Conservation (phyloP, 2,797 vertebrate species). For the Gephyroberyx darwinii region DNA sequence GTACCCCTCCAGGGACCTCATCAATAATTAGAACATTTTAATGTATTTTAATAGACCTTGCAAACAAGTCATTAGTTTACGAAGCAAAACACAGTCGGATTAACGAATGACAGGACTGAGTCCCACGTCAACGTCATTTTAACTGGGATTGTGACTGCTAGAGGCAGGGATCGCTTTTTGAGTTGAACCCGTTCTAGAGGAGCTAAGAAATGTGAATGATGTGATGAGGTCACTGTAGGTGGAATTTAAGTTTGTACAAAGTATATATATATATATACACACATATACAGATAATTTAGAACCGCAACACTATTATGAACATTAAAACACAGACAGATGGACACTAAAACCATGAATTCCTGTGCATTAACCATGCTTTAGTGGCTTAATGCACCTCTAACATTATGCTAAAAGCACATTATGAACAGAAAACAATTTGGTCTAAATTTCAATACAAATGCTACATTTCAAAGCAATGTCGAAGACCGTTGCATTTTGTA, state of each 20-base stretch:
- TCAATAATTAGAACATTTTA: background rate
- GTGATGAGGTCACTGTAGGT: slow-evolving; percentile 35
- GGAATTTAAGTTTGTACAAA: slow-evolving; percentile 7
- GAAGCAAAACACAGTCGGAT: too few species aligned
- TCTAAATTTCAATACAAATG: slow-evolving; percentile 43
- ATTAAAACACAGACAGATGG: slow-evolving; percentile 54
- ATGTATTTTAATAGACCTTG: background rate
- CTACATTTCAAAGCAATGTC: slow-evolving; percentile 42
- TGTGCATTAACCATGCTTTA: slow-evolving; percentile 12
- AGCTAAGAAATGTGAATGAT: background rate
- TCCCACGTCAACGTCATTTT: background rate
- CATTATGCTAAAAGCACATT: slow-evolving; percentile 26
- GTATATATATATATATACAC: slow-evolving; percentile 39
- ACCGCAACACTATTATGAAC: slow-evolving; percentile 37
- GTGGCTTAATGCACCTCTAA: background rate
- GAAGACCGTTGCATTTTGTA: slow-evolving; percentile 39
- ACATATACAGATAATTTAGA: slow-evolving; percentile 44
- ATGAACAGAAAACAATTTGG: slow-evolving; percentile 29
- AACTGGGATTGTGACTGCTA: background rate
- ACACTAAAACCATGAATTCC: slow-evolving; percentile 48
- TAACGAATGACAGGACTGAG: background rate
- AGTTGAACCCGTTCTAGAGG: slow-evolving; percentile 1
- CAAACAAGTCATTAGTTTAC: background rate
- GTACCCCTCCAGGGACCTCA: background rate
- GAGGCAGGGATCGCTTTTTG: background rate